Conservation (phyloP, 2,797 vertebrate species). For the Sebastes paucispinis region DNA sequence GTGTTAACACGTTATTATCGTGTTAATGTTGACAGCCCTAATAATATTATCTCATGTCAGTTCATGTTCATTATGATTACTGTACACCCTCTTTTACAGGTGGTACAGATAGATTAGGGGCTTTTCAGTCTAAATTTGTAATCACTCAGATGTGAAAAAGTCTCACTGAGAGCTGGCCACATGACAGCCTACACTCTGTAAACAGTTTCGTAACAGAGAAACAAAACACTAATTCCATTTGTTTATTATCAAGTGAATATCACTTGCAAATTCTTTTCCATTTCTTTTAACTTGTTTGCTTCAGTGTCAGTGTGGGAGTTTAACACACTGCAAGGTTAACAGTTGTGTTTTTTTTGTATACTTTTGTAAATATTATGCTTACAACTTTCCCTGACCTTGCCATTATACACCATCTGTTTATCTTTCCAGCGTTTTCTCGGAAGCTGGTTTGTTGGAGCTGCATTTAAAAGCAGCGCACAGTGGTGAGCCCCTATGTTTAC, state of each 20-base stretch:
- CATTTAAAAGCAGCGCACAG: not conserved
- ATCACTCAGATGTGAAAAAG: not conserved
- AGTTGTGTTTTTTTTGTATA: not conserved
- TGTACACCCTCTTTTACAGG: not conserved
- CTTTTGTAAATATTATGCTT: constrained; percentile 1
- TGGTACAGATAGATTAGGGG: not conserved
- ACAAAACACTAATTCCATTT: not conserved
- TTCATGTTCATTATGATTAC: not conserved
- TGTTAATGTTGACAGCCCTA: too few species aligned
- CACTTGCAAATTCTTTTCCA: not conserved
- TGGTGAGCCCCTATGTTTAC: constrained; percentile 26
- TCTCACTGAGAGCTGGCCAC: not conserved
- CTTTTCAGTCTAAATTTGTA: not conserved
- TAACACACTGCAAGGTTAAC: not conserved
- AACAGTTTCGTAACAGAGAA: not conserved
- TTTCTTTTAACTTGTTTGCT: not conserved
- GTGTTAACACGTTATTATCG: too few species aligned
- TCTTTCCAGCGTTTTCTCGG: constrained; percentile 34
- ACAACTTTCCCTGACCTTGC: not conserved
- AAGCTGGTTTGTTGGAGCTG: not conserved
- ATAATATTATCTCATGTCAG: not conserved
- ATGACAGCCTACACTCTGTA: not conserved
- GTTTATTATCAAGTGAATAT: not conserved
- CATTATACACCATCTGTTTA: constrained; percentile 20
- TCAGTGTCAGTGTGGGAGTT: not conserved